Base-by-base conservation (phyloP, 2,797 vertebrate genomes). In the Myotis planiceps region DNA sequence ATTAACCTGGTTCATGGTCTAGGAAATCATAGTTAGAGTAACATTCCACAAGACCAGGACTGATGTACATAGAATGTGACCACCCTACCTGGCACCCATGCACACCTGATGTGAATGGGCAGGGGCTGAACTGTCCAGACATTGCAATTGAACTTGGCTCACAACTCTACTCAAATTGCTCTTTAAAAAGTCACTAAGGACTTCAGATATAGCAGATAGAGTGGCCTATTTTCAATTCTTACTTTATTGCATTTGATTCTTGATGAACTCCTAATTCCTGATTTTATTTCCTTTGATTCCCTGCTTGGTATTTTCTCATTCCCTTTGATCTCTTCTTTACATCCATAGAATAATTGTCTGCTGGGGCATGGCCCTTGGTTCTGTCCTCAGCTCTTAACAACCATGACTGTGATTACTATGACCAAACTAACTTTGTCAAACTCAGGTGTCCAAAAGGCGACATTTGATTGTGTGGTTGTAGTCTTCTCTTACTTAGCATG, bases 51-150 rank as follows among this genome's bases (percentile, higher is more conserved):
- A 58, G 42, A 39, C 27, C 15, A 5, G 18, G 45, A 6, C 15
- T n/a, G 18, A 1, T 29, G 69, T 29, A 63, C 47, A 18, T 3
- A 2, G 37, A 5, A 71, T 3, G 4, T 18, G 55, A 12, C 7
- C 18, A 16, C 16, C 21, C 6, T 55, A 1, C 2, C 3, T 0
- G 15, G 49, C 10, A 5, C 19, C 51, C 7, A n/a, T 5, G 2
- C 19, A 53, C 2, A 37, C 6, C 1, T 42, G 27, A 27, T 14
- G 15, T 53, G 16, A 49, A 45, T 23, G 14, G 18, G 1, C 0
- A 1, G 63, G 37, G 6, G 0, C 2, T 13, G 21, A 10, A 32
- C 66, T 25, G 13, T 60, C 39, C 8, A 21, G 12, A 21, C 13
- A 34, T 5, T 19, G 29, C 32, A 27, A 1, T 1, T 39, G 66